Conservation (phyloP, 2,113 vertebrate genomes). For the Prochilodus magdalenae region DNA sequence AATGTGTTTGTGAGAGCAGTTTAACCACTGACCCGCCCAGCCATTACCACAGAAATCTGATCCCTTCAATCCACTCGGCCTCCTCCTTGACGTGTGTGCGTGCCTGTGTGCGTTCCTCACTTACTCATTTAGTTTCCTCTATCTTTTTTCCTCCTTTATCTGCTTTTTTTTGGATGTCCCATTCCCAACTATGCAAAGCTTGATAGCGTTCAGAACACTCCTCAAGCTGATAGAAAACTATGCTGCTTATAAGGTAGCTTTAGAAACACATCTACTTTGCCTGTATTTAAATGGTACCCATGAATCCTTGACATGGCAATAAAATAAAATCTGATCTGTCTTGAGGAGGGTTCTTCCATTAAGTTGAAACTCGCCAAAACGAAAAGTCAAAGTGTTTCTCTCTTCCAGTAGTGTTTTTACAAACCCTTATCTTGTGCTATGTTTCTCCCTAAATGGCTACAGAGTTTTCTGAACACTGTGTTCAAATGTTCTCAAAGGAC, state of each 20-base stretch:
- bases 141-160: slow-evolving; percentile 27
- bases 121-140: slow-evolving; percentile 38
- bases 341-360: slow-evolving; percentile 36
- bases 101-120: slow-evolving; percentile 30
- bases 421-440: neutral
- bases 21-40: slow-evolving; percentile 58
- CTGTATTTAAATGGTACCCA: slow-evolving; percentile 46
- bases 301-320: slow-evolving; percentile 41
- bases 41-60: slow-evolving; percentile 63
- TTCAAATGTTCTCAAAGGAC: neutral
- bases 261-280: slow-evolving; percentile 28
- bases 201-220: slow-evolving; percentile 5
- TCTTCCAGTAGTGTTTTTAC: slow-evolving; percentile 1
- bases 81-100: slow-evolving; percentile 33
- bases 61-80: slow-evolving; percentile 52
- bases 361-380: neutral
- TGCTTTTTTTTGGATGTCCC: slow-evolving; percentile 14
- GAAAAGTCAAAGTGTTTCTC: neutral
- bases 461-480: neutral
- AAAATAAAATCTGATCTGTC: slow-evolving; percentile 45
- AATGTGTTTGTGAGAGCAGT: slow-evolving; percentile 63
- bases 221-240: neutral
- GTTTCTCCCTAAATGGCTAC: neutral
- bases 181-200: slow-evolving; percentile 1
- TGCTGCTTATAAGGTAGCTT: slow-evolving; percentile 9